Conservation (phyloP, 2,113 vertebrate genomes). For the Ascaphus truei region DNA sequence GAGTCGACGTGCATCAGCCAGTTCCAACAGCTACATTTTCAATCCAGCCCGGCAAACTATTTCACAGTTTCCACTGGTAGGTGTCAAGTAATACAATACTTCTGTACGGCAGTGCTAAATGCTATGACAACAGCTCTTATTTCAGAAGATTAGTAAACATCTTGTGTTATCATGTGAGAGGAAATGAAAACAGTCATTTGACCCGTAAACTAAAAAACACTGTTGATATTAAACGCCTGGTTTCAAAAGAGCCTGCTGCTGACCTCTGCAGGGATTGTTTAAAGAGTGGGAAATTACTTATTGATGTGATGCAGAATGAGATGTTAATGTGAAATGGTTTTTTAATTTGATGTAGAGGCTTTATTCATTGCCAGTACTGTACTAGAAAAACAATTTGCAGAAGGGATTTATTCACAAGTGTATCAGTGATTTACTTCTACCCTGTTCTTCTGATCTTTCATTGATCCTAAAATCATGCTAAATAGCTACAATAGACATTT, state of each 20-base stretch:
- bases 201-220: neutral
- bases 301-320: neutral
- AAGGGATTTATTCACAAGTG: no score
- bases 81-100: neutral
- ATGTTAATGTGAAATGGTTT: neutral
- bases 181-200: neutral
- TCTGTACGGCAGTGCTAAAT: neutral
- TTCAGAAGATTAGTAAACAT: neutral
- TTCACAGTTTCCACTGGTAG: slow-evolving; percentile 1
- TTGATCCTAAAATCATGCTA: no score
- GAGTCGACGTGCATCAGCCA: neutral
- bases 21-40: neutral
- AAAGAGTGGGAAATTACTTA: neutral
- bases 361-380: no score
- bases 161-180: neutral
- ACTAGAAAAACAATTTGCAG: no score
- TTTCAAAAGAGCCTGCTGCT: neutral
- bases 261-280: neutral
- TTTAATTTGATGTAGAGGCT: no score
- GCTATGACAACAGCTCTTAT: neutral
- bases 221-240: neutral
- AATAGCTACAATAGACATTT: no score
- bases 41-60: neutral
- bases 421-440: no score
- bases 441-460: no score